These are phyloP conservation scores for Uropsilus gracilis DNA, from an alignment of 2,113 vertebrate genomes.

Conservation along the genomic window DNA sequence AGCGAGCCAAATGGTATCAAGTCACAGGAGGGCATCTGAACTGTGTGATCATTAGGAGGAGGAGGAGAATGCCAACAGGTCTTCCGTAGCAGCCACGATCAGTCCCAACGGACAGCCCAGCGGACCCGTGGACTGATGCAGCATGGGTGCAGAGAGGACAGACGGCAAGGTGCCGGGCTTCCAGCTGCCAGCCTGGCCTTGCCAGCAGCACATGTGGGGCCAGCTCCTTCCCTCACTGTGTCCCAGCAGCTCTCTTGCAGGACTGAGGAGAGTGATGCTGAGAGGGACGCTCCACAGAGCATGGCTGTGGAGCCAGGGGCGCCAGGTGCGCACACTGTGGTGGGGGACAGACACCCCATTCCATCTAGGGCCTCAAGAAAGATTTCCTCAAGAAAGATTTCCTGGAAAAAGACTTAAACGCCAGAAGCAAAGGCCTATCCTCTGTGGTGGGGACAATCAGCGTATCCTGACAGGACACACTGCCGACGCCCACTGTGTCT, in stretches of 20 bases:
- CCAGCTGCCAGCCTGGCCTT: background rate
- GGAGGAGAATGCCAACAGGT: background rate
- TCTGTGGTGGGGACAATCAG: background rate
- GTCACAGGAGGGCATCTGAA: background rate
- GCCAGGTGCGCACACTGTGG: fast-evolving
- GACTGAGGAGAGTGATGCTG: too few species aligned
- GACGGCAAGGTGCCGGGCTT: too few species aligned
- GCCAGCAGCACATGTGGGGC: background rate
- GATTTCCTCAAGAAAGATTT: too few species aligned
- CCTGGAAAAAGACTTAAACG: background rate
- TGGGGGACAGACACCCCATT: background rate
- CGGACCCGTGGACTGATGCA: too few species aligned
- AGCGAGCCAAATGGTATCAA: background rate
- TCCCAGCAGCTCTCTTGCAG: background rate
- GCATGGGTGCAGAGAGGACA: too few species aligned
- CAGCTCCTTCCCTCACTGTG: background rate
- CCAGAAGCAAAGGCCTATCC: background rate
- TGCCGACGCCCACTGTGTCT: background rate
- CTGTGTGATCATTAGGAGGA: background rate
- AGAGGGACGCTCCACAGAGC: fast-evolving
- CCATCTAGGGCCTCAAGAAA: background rate
- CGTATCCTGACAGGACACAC: background rate
- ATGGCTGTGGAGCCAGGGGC: fast-evolving
- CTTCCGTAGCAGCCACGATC: background rate
- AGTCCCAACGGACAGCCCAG: too few species aligned